Evolutionary conservation across 1,140 invertebrate species (phyloP).

Genomic region (Drosophila pseudoobscura): DNA sequence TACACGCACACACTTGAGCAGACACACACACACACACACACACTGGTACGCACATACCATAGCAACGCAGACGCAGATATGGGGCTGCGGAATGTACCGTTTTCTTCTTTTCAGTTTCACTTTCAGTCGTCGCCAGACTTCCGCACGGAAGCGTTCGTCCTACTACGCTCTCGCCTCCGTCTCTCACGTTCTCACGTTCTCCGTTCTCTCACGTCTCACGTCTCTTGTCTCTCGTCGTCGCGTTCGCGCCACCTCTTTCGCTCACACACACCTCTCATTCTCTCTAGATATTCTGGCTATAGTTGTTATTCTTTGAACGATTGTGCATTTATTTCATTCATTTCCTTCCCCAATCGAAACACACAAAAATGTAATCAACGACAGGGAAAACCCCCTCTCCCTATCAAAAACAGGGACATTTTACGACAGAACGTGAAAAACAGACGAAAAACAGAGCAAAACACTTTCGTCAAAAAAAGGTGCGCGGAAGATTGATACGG

Average conservation of each 20-base stretch:
- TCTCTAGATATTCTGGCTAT: no score
- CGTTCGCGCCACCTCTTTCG: not conserved
- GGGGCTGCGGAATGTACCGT: conserved; percentile 39
- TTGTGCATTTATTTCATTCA: no score
- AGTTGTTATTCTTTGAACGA: no score
- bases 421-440: no score
- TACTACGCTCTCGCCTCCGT: conserved; percentile 39
- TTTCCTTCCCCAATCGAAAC: no score
- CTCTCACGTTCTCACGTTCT: conserved; percentile 15
- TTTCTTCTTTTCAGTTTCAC: conserved; percentile 64
- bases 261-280: no score
- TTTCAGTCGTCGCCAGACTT: conserved; percentile 77
- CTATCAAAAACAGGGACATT: no score
- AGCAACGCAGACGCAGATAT: conserved; percentile 48
- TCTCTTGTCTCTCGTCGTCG: conserved; percentile 17
- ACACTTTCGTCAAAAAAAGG: conserved; percentile 12
- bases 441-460: no score
- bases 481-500: conserved; percentile 1
- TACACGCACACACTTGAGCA: conserved; percentile 24
- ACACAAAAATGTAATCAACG: no score
- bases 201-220: conserved; percentile 8
- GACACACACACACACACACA: conserved; percentile 11
- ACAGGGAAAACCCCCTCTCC: no score
- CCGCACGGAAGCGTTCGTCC: conserved; percentile 66
- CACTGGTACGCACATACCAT: conserved; percentile 18